Evolutionary conservation across 64 coral and sea anemone species (phyloP).

Genomic region (Hydrozoanthus tunicans): DNA sequence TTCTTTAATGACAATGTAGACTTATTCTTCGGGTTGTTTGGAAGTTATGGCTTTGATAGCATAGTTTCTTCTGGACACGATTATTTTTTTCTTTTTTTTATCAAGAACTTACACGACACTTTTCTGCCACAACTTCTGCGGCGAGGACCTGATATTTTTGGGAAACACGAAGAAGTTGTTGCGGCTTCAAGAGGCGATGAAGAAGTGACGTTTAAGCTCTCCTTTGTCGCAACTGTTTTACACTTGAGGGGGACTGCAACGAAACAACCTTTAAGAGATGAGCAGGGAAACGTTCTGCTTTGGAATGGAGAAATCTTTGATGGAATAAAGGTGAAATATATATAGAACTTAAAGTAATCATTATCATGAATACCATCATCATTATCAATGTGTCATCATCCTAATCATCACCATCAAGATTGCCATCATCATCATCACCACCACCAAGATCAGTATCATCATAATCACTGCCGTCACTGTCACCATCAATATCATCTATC

Average conservation of each 20-base stretch:
- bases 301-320: conserved; percentile 99
- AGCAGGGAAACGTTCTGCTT: conserved; percentile 72
- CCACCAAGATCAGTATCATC: background rate
- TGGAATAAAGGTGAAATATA: conserved; percentile 63
- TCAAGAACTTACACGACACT: conserved; percentile 9
- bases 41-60: too few relatives aligned
- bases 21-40: too few relatives aligned
- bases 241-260: conserved; percentile 75
- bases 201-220: background rate
- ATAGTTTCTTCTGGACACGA: background rate
- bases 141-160: conserved; percentile 24
- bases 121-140: conserved; percentile 12
- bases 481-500: background rate
- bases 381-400: background rate
- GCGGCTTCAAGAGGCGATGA: background rate
- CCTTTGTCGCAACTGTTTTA: conserved; percentile 65
- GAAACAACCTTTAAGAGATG: conserved; percentile 74
- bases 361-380: background rate
- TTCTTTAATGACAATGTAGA: too few relatives aligned
- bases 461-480: background rate
- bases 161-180: conserved; percentile 21
- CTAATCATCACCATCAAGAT: background rate
- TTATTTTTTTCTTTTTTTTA: too few relatives aligned
- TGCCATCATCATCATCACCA: background rate
- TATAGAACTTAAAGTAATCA: background rate